Evolutionary conservation across 2,888 invertebrate genomes (phyloP), one percentile per base, ranked within the genome.

Genomic region (Cheilosia urbana): DNA sequence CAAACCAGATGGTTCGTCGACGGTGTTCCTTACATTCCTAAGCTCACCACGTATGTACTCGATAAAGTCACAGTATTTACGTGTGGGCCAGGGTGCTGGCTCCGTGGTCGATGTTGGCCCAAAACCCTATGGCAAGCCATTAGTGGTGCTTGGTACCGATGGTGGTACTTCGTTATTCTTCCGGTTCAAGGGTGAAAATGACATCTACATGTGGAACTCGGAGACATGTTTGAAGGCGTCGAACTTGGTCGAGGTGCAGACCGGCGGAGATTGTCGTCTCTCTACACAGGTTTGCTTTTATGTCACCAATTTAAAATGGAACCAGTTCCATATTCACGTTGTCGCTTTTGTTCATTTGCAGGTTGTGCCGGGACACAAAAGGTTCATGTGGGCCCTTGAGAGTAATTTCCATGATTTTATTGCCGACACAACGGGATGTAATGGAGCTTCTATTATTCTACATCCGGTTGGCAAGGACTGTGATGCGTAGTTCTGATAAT

Each of bases 381-480:
- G 93, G 34, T 92, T 93, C 58, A 94, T 95, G 93, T 94, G 95
- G 94, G 93, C 93, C 13, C 90, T 95, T 87, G 95, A 95, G 89
- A 94, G 94, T 88, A 95, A 95, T 90, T 95, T 95, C 93, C 94
- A 94, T 68, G 95, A 95, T 90, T 95, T 93, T 89, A 93, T 95
- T 87, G 91, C 93, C 4, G 93, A 94, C 87, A 93, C 93, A 40
- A 93, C 94, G 45, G 94, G 95, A 55, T 94, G 95, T 89, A 92
- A 94, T 79, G 95, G 95, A n/a, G 93, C 95, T 30, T 94, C 94
- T 40, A 93, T 95, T 79, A 91, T 93, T 37, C 91, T 95, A 62
- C 94, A 94, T 92, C 95, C 95, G 1, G 91, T 95, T 63, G 93
- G 94, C 71, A 93, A 93, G 77, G 93, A 93, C 47, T 90, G 90